Base-by-base conservation (phyloP, 2,113 vertebrate species). In the Sebastes fasciatus region DNA sequence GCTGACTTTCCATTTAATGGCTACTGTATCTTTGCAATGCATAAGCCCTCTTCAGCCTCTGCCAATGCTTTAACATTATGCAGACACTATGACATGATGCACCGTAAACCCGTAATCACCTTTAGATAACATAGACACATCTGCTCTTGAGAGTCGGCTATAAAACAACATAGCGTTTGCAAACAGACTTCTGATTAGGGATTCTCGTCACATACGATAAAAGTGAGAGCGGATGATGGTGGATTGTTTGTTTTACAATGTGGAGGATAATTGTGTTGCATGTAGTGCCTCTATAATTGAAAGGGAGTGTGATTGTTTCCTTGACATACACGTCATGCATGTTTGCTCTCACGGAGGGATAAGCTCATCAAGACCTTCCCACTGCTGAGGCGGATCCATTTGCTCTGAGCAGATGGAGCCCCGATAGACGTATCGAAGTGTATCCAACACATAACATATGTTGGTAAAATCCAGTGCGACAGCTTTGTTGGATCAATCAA, bases 81-180 rank as follows among this genome's bases (percentile, higher is more conserved):
- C 46, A 63, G 48, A 67, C 26, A 12, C n/a, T 79, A 6, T 70
- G 76, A 67, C 49, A 60, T 23, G 16, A 49, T 69, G 40, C 21
- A n/a, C 57, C 78, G 49, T 64, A 65, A 70, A 77, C 82, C 76
- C 54, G 23, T 82, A 77, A 92, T 84, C 80, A 74, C 48, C 69
- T 48, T 42, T n/a, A 54, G 26, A 61, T 60, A 4, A 12, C 65
- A 19, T 6, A 12, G 17, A 7, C 65, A 71, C 79, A 84, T 90
- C 72, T 80, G 86, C 11, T 74, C 48, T 34, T 9, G 4, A 69
- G 11, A 70, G 17, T 55, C 13, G 12, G 76, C 71, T 17, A 16
- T 17, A 69, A 67, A 76, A 21, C 65, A 66, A 17, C 45, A 13
- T 1, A n/a, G 0, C 6, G 40, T 84, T 57, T 8, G 16, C 13